Evolutionary conservation across 2,888 invertebrate species (phyloP).

Genomic region (Eretmocerus hayati): DNA sequence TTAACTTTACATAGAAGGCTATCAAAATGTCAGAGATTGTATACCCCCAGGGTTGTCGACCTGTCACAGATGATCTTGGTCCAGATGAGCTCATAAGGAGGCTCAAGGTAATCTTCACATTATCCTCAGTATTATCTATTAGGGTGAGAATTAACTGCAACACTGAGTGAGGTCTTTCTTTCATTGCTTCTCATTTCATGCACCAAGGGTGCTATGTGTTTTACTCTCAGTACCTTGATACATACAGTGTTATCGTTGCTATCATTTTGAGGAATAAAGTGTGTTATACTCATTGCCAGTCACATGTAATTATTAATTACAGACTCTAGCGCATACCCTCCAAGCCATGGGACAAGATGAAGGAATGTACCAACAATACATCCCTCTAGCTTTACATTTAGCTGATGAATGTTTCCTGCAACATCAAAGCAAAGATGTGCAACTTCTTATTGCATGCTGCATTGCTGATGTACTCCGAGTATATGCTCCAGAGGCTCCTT

Average conservation of each 20-base stretch:
- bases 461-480: constrained; percentile 94
- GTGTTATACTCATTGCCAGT: too few species aligned
- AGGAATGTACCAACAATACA: constrained; percentile 85
- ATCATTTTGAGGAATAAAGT: too few species aligned
- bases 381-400: constrained; percentile 84
- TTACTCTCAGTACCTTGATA: too few species aligned
- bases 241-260: too few species aligned
- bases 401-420: constrained; percentile 89
- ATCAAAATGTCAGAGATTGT: constrained; percentile 74
- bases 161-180: too few species aligned
- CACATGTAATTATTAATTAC: constrained; percentile 22
- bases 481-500: constrained; percentile 96
- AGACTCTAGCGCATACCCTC: constrained; percentile 86
- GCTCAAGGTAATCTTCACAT: constrained; percentile 65
- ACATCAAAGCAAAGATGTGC: constrained; percentile 86
- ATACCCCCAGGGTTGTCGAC: constrained; percentile 92
- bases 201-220: too few species aligned
- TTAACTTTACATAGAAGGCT: too few species aligned
- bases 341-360: constrained; percentile 97
- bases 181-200: too few species aligned
- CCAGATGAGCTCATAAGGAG: constrained; percentile 92
- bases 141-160: too few species aligned
- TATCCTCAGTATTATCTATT: too few species aligned
- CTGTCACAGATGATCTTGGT: constrained; percentile 88
- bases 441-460: constrained; percentile 91